Evolutionary conservation across 2,113 vertebrate genomes (phyloP).

Genomic region (Pantherophis guttatus): DNA sequence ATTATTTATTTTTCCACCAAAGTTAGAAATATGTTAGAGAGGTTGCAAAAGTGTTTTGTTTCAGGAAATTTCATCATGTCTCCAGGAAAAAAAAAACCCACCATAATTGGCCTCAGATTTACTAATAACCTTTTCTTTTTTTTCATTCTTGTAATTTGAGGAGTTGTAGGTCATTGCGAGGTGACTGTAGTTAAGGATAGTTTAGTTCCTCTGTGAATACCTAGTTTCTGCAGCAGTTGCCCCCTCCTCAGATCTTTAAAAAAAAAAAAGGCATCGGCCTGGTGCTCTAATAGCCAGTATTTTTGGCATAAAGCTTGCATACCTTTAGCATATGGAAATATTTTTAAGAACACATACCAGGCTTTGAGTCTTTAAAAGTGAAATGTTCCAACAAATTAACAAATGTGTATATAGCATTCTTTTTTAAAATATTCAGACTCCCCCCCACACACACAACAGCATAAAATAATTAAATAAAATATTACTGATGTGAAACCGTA

Average conservation of each 20-base stretch:
- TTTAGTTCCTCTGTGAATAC: slow-evolving; percentile 78
- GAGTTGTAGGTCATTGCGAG: slow-evolving; percentile 71
- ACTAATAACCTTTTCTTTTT: slow-evolving; percentile 59
- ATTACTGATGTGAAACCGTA: slow-evolving; percentile 1
- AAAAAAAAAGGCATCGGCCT: slow-evolving; percentile 57
- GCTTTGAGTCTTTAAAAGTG: slow-evolving; percentile 60
- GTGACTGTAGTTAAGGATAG: slow-evolving; percentile 70
- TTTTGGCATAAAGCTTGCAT: slow-evolving; percentile 73
- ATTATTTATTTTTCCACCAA: slow-evolving; percentile 77
- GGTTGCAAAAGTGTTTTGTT: slow-evolving; percentile 74
- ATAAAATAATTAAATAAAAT: slow-evolving; percentile 3
- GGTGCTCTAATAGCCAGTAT: slow-evolving; percentile 66
- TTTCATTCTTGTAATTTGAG: slow-evolving; percentile 69
- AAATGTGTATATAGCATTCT: slow-evolving; percentile 40
- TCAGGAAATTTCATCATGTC: slow-evolving; percentile 84
- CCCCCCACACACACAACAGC: neutral
- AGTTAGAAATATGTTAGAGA: slow-evolving; percentile 74
- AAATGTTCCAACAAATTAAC: slow-evolving; percentile 54
- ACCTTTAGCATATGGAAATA: slow-evolving; percentile 80
- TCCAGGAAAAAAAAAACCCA: slow-evolving; percentile 62
- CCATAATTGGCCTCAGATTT: slow-evolving; percentile 73
- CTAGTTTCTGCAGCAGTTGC: slow-evolving; percentile 67
- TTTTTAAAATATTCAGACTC: neutral
- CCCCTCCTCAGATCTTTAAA: neutral
- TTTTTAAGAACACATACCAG: slow-evolving; percentile 75